phyloP scores from a whole-genome alignment of 2,888 invertebrate genomes.

The Agriopis aurantiaria region DNA sequence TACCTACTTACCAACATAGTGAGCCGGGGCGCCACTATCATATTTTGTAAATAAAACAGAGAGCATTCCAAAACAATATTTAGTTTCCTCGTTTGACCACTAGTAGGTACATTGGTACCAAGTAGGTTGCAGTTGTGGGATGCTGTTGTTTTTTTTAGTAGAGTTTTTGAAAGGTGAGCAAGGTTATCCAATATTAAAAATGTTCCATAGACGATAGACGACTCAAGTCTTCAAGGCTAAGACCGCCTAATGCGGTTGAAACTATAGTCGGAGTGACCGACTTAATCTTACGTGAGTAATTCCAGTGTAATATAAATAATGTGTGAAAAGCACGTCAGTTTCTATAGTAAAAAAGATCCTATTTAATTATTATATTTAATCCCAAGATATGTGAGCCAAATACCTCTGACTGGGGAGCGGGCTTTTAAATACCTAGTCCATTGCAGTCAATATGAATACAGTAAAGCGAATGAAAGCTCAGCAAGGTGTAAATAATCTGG shows the following conservation, averaged over 20 bases:
- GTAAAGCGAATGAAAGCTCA: conserved; percentile 13
- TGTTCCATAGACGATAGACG: background rate
- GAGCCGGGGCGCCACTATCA: background rate
- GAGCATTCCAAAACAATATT: background rate
- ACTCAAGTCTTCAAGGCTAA: background rate
- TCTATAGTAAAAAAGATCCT: too few relatives aligned
- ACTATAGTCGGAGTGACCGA: too few relatives aligned
- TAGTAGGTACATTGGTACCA: too few relatives aligned
- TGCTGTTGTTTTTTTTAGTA: background rate
- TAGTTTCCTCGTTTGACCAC: background rate
- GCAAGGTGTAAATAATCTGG: conserved; percentile 33
- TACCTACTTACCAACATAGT: too few relatives aligned
- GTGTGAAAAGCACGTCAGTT: too few relatives aligned
- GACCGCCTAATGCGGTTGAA: too few relatives aligned
- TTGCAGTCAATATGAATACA: conserved; percentile 12
- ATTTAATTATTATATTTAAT: too few relatives aligned
- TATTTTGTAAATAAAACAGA: background rate
- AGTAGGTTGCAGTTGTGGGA: background rate
- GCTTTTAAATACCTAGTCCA: conserved; percentile 2
- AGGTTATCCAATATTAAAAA: conserved; percentile 8
- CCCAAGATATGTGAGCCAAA: too few relatives aligned
- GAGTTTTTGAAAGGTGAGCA: conserved; percentile 9
- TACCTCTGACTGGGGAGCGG: too few relatives aligned
- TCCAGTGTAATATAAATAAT: too few relatives aligned
- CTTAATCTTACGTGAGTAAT: too few relatives aligned